Percentiles rank a stretch among this genome's conserved stretches.
Conservation (phyloP, 2,888 invertebrate genomes). For the Gastrophysa polygoni region DNA sequence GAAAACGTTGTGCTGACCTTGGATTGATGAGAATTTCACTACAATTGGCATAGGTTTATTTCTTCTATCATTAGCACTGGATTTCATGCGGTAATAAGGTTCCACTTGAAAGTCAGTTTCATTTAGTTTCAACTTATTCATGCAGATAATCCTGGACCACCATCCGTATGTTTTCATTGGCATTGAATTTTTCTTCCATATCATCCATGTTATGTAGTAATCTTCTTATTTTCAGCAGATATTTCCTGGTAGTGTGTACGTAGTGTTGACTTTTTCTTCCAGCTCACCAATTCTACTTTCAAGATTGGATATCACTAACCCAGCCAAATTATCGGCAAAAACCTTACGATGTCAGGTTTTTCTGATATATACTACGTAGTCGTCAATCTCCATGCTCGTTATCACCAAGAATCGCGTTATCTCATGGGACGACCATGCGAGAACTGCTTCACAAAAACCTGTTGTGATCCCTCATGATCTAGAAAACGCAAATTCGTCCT, state of each 20-base stretch:
- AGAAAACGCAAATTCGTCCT: too few relatives aligned
- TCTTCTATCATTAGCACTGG: neutral
- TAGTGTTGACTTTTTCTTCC: constrained; percentile 1
- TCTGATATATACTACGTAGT: too few relatives aligned
- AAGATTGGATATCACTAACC: constrained; percentile 9
- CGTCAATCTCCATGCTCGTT: too few relatives aligned
- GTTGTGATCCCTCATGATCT: neutral
- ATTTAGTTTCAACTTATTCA: neutral
- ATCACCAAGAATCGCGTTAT: too few relatives aligned
- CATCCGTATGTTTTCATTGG: too few relatives aligned
- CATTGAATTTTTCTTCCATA: constrained; percentile 3
- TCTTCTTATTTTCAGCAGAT: neutral
- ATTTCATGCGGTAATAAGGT: neutral
- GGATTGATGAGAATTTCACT: neutral
- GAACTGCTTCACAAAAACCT: too few relatives aligned
- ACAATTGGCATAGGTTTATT: neutral
- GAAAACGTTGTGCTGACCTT: neutral
- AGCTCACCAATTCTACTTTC: constrained; percentile 10
- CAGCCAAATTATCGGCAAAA: constrained; percentile 11
- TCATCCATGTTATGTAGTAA: neutral
- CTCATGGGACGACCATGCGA: too few relatives aligned
- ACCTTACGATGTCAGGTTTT: too few relatives aligned
- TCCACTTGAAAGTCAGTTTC: neutral
- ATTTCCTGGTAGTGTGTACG: neutral
- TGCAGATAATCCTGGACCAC: constrained; percentile 4